Evolutionary conservation across 1,140 invertebrate genomes (phyloP), one percentile per base, ranked within the genome.

Genomic region (Chymomyza costata): DNA sequence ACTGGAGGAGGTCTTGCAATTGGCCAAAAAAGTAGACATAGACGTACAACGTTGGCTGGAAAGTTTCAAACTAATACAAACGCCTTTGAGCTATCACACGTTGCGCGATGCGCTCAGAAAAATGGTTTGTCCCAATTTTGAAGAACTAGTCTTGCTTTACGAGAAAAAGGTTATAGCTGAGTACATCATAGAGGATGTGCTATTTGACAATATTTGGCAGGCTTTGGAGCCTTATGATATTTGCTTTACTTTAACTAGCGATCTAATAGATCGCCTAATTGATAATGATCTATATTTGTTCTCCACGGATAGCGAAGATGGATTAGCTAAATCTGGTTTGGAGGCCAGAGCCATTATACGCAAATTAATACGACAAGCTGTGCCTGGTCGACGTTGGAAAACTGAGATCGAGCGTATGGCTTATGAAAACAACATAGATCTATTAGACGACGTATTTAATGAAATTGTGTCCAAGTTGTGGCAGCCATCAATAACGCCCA

Each of bases 21-120:
- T 90, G 28, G 89, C 90, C 2, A 74, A 86, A 13, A 87, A 87
- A 65, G 86, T 91, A 35, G 90, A 92, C 61, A 15, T 11, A 10
- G 56, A 60, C 14, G 30, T 60, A 25, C 11, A 15, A 11, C 43
- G 44, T 78, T 88, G 63, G 78, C 88, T 51, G 85, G 86, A 13
- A 83, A 87, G 74, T 71, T 87, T 62, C 7, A 19, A 49, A 21
- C 11, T 8, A 2, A 38, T 48, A 16, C 54, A 57, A 35, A 55
- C 48, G 32, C 56, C 61, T 28, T 64, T 88, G 10, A 84, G 88
- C 31, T 86, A 88, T 51, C 87, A 60, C n/a, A 6, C 13, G 1
- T 17, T 60, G 2, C 50, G 49, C 6, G 28, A 48, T 44, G 25
- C 40, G 0, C 16, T 60, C 1, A 40, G 16, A 10, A 45, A 52